Base-by-base conservation (phyloP, 1,140 invertebrate species). In the Drepana arcuata region DNA sequence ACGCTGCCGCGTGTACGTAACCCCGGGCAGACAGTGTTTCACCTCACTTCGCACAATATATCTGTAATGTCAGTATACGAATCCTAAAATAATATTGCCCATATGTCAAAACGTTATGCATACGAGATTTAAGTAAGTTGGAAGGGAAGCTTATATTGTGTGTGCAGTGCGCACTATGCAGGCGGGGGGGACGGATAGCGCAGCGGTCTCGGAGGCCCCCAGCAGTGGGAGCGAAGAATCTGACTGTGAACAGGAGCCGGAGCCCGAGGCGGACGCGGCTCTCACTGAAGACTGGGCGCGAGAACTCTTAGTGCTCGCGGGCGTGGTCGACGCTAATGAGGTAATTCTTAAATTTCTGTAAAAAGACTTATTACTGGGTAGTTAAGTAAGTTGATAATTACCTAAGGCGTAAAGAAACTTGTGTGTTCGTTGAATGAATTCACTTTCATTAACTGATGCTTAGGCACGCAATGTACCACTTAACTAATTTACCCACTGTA, bases 181-280 rank as follows among this genome's bases (percentile, higher is more conserved):
- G 50, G 68, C 70, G 27, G 62, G 58, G 28, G 67, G 55, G 16
- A 51, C 64, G 36, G 72, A 79, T 29, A 79, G 74, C 39, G 45
- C 65, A 28, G 63, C 66, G 35, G 69, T 70, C 33, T 79, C 72
- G 14, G 77, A 81, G 44, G 59, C 68, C 31, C 66, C 74, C 23
- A 79, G 74, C 48, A 77, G 74, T 35, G 73, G 58, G 23, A 81
- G 77, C 40, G 77, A 81, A 31, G 77, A 71, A 11, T 79, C 77
- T 2, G 77, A 81, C 31, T 73, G 77, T 43, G 77, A 81, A 18
- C 53, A 45, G 7, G 61, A 44, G 3, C 48, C 56, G 6, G 72
- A 77, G 25, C 36, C 46, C 3, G 70, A 74, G 7, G 48, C 54
- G 1, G 73, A 80, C 31, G 59, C 60, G 4, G 68, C 64, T 12